Base-by-base conservation (phyloP, 2,797 vertebrate genomes). In the Falco naumanni region DNA sequence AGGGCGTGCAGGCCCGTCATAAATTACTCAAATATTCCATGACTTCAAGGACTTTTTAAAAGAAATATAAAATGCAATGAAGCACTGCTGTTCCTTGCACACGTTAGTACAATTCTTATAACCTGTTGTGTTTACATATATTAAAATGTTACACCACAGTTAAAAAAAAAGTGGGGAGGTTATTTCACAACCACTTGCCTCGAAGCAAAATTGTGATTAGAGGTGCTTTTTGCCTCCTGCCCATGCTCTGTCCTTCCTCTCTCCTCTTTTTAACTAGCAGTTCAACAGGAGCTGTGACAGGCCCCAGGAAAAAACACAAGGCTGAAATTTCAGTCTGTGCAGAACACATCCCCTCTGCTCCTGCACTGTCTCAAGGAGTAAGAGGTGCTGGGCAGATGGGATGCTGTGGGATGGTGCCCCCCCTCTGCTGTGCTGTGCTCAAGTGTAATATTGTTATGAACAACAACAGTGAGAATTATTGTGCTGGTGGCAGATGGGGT, bases 401-500 rank as follows among this genome's bases (percentile, higher is more conserved):
- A 39, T n/a, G 43, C 24, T 6, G 33, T 76, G 79, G 37, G 64
- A 9, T 48, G 59, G 24, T 43, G 22, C 8, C 29, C 31, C 10
- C 20, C 26, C 6, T 11, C 7, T 9, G 11, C 37, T 31, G 3
- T 19, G 24, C n/a, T 29, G 41, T n/a, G 48, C 43, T 48, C 1
- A 1, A 33, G 56, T 11, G 26, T 24, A 37, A 31, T 28, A 17
- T 11, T 43, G 25, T n/a, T 45, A 26, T 0, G 25, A 51, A 31
- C 56, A 22, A 6, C 39, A 39, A 4, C 11, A 39, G 9, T 33
- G 54, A 29, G 29, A 72, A 37, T 59, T 47, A 14, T 6, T 0
- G 31, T 1, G 1, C 0, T 1, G 29, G 20, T 1, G 12, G 29
- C 34, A n/a, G 24, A 2, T 50, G 50, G 45, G 16, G 29, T 12